Conservation (phyloP, 1,140 invertebrate species). For the Drosophila sproati region DNA sequence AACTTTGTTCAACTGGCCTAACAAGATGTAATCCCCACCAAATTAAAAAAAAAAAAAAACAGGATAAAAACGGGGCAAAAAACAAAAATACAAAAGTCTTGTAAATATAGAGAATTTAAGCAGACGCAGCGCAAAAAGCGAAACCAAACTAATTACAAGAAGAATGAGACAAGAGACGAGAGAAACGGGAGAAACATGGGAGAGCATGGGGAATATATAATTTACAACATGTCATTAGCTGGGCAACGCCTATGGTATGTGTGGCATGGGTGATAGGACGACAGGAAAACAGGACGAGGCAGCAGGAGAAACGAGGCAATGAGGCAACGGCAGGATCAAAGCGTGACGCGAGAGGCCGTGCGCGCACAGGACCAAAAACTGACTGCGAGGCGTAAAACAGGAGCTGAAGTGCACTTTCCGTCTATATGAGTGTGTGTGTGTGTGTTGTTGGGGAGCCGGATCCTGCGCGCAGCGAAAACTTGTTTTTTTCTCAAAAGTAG, state of each 20-base stretch:
- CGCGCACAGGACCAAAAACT: constrained; percentile 43
- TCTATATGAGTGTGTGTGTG: constrained; percentile 5
- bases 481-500: constrained; percentile 69
- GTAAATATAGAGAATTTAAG: constrained; percentile 28
- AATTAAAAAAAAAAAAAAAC: constrained; percentile 12
- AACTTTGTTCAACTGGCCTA: constrained; percentile 1
- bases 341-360: constrained; percentile 62
- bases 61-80: constrained; percentile 17
- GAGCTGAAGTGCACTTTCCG: constrained; percentile 49
- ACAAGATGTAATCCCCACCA: background rate
- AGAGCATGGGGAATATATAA: constrained; percentile 58
- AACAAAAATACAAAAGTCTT: constrained; percentile 28
- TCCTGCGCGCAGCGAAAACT: constrained; percentile 62
- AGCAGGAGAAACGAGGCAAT: background rate
- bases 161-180: constrained; percentile 35
- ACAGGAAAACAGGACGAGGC: constrained; percentile 15
- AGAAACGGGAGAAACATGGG: constrained; percentile 24
- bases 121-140: constrained; percentile 33
- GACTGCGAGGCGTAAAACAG: constrained; percentile 36
- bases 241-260: constrained; percentile 66
- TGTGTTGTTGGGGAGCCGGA: constrained; percentile 39
- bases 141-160: constrained; percentile 63
- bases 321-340: constrained; percentile 71
- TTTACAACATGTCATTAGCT: constrained; percentile 81
- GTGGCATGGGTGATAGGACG: constrained; percentile 33